Evolutionary conservation across 2,113 vertebrate species (phyloP), one percentile per base, ranked within the genome.

Genomic region (Scalopus aquaticus): DNA sequence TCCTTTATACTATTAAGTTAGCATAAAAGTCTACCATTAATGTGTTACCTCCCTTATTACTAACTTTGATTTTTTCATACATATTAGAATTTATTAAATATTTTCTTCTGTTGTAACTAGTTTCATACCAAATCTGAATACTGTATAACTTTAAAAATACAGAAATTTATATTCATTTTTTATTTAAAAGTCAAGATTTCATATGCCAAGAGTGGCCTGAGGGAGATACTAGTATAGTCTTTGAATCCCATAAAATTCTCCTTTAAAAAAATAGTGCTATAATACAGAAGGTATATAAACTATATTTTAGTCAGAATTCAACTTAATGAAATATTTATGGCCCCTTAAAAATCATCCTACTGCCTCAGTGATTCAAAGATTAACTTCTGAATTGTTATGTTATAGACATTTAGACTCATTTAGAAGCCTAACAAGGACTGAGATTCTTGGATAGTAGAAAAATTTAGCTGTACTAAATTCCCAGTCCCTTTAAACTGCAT

Each of bases 21-120:
- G 65, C 83, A 77, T 97, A 62, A 96, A 96, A 92, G 39, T 92
- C 97, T 85, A 64, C 86, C 91, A 26, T 90, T 91, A 96, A 97
- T 92, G 84, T 93, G 28, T 97, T 82, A 90, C 49, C 44, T 77
- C 22, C 93, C 94, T 88, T 94, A 32, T 90, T 94, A 0, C 74
- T 93, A 84, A 93, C 65, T 91, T 42, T 67, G 67, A 84, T 93
- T 79, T 67, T 39, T 30, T 95, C 42, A 97, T 87, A 90, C 35
- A 81, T 64, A 90, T 51, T 77, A 97, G 51, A 62, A 82, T 93
- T 86, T 83, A 95, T 95, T 96, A 93, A 92, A 92, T 79, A 82
- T 94, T 96, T 95, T 54, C n/a, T 56, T 92, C 39, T 88, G 58
- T 81, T 77, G 87, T 93, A 44, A 80, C 88, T 78, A 96, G 51